Conservation (phyloP, 2,888 invertebrate species). For the Lumbricus terrestris region DNA sequence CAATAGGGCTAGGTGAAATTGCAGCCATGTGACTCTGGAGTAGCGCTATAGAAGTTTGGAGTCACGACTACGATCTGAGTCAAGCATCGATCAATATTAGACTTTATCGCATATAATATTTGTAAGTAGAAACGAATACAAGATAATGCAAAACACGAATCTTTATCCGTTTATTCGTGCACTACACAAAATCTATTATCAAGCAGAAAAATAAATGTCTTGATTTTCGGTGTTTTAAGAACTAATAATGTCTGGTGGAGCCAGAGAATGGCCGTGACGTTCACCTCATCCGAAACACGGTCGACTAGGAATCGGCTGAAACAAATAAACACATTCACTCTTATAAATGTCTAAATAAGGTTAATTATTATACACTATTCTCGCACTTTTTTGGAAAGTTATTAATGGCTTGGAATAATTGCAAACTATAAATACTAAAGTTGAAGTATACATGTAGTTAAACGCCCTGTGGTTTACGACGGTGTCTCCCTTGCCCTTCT, state of each 20-base stretch:
- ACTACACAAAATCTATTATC: background rate
- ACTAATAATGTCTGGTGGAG: background rate
- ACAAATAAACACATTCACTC: background rate
- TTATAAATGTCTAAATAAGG: background rate
- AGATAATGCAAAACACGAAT: background rate
- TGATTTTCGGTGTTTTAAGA: background rate
- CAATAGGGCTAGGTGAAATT: too few relatives aligned
- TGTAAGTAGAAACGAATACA: background rate
- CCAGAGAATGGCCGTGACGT: background rate
- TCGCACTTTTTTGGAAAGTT: too few relatives aligned
- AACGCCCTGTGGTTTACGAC: too few relatives aligned
- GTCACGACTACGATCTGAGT: too few relatives aligned
- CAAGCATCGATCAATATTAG: too few relatives aligned
- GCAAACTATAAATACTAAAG: too few relatives aligned
- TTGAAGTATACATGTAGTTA: too few relatives aligned
- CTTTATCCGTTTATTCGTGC: background rate
- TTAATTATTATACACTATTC: background rate
- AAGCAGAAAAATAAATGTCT: background rate
- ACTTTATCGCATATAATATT: too few relatives aligned
- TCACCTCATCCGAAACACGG: background rate
- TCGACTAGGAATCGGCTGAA: background rate
- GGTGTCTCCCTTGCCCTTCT: too few relatives aligned
- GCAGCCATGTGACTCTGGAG: too few relatives aligned
- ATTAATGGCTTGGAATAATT: too few relatives aligned
- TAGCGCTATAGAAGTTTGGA: too few relatives aligned